A percentile compares a stretch with the other conserved stretches of the same genome.
phyloP scores from a whole-genome alignment of 35 echinoderm and acorn worm genomes.

The Acanthaster planci region DNA sequence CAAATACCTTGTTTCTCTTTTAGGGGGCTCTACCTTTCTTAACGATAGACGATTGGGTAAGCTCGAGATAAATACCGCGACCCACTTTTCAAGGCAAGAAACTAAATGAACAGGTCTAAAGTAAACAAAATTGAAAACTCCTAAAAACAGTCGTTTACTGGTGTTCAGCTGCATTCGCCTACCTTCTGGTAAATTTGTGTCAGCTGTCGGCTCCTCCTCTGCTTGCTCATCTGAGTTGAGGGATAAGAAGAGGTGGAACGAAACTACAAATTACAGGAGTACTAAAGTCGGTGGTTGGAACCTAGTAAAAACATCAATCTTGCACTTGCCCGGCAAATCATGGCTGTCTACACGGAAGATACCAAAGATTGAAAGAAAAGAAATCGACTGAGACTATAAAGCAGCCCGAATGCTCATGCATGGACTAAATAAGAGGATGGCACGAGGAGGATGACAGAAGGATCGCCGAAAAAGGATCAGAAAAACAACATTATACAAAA shows the following conservation, averaged over 20 bases:
- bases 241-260: conserved; percentile 58
- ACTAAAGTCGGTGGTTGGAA: conserved; percentile 58
- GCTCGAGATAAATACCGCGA: no score
- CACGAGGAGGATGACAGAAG: neutral
- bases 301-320: conserved; percentile 46
- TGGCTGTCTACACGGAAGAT: conserved; percentile 62
- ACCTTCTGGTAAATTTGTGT: conserved; percentile 48
- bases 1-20: no score
- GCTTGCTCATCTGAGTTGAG: conserved; percentile 69
- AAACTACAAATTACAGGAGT: conserved; percentile 68
- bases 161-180: neutral
- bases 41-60: no score
- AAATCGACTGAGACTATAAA: neutral
- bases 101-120: no score
- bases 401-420: conserved; percentile 25
- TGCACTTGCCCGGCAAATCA: conserved; percentile 72
- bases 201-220: conserved; percentile 44
- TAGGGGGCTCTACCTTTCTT: no score
- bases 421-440: neutral
- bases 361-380: conserved; percentile 20
- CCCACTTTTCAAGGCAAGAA: no score
- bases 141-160: no score
- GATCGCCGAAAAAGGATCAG: neutral
- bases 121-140: no score
- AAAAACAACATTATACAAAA: no score